These are phyloP conservation scores for Megalopta genalis DNA, from an alignment of 1,140 invertebrate genomes.

Conservation along the genomic window DNA sequence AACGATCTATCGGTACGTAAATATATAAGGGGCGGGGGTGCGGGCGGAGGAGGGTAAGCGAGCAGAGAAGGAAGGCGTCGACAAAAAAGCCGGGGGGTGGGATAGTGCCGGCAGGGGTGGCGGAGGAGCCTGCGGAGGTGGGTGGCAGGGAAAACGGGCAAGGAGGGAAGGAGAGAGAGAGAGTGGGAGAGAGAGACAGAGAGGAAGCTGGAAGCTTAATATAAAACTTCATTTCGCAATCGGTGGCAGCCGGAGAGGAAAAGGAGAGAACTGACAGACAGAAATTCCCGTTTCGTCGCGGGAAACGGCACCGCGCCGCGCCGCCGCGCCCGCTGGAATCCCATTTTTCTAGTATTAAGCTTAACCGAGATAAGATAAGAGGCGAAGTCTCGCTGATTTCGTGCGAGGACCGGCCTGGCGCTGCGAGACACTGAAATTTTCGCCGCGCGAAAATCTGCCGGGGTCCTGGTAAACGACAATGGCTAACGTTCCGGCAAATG, in stretches of 20 bases:
- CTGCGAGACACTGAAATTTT: conserved; percentile 13
- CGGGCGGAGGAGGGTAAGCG: conserved; percentile 1
- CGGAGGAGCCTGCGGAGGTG: conserved; percentile 28
- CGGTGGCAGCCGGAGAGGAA: conserved; percentile 72
- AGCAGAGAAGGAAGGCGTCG: conserved; percentile 16
- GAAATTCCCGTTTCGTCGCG: conserved; percentile 70
- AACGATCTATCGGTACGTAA: conserved; percentile 80
- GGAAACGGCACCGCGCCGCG: conserved; percentile 41
- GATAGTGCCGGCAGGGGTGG: conserved; percentile 6
- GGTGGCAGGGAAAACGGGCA: conserved; percentile 12
- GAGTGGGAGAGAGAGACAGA: conserved; percentile 3
- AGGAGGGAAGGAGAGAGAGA: conserved; percentile 40
- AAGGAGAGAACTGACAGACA: conserved; percentile 69
- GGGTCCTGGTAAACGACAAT: neutral
- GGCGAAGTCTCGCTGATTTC: conserved; percentile 30
- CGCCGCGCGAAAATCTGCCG: neutral
- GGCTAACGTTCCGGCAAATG: neutral
- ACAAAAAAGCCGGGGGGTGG: conserved; percentile 34
- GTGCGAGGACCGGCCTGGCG: neutral
- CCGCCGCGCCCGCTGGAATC: conserved; percentile 13
- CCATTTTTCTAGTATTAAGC: conserved; percentile 61
- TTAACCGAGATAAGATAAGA: conserved; percentile 43
- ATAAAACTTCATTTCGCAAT: conserved; percentile 81
- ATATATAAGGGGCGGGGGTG: conserved; percentile 67
- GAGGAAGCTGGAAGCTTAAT: conserved; percentile 76